phyloP scores from a whole-genome alignment of 2,113 vertebrate genomes.

The Conger conger region DNA sequence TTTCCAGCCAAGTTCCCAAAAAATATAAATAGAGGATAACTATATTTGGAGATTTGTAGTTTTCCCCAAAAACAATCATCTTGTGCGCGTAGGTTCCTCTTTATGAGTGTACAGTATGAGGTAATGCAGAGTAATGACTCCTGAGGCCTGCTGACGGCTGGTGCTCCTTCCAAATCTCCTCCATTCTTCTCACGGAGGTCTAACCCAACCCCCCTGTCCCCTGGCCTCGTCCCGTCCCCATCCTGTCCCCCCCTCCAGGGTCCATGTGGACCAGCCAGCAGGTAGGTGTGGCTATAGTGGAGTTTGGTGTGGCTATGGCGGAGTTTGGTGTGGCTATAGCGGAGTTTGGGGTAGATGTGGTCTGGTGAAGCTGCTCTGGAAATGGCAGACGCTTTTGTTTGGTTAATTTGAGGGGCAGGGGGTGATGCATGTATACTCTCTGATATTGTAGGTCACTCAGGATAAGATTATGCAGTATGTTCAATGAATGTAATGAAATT shows the following conservation, averaged over 20 bases:
- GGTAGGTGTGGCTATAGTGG: background rate
- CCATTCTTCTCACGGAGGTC: background rate
- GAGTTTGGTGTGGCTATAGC: background rate
- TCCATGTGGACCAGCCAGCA: background rate
- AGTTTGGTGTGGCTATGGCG: too few species aligned
- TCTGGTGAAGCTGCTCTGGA: too few species aligned
- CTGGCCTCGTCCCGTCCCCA: background rate
- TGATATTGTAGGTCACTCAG: too few species aligned
- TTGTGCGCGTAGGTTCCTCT: constrained; percentile 8
- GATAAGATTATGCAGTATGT: too few species aligned
- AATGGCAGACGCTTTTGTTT: too few species aligned
- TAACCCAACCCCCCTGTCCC: background rate
- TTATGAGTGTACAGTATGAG: constrained; percentile 1
- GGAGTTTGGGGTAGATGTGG: too few species aligned
- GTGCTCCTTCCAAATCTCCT: too few species aligned
- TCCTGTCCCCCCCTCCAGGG: too few species aligned
- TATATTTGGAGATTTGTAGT: constrained; percentile 13
- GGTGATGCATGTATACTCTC: too few species aligned
- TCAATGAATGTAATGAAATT: too few species aligned
- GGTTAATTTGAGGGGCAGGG: background rate
- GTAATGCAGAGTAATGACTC: constrained; percentile 14
- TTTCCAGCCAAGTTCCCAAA: background rate
- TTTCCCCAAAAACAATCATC: background rate
- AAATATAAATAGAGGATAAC: constrained; percentile 15
- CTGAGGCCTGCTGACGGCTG: constrained; percentile 8